Percentiles rank a stretch among this genome's conserved stretches.
Evolutionary conservation across 2,797 vertebrate genomes (phyloP).

Genomic region (Galagoides demidoff): DNA sequence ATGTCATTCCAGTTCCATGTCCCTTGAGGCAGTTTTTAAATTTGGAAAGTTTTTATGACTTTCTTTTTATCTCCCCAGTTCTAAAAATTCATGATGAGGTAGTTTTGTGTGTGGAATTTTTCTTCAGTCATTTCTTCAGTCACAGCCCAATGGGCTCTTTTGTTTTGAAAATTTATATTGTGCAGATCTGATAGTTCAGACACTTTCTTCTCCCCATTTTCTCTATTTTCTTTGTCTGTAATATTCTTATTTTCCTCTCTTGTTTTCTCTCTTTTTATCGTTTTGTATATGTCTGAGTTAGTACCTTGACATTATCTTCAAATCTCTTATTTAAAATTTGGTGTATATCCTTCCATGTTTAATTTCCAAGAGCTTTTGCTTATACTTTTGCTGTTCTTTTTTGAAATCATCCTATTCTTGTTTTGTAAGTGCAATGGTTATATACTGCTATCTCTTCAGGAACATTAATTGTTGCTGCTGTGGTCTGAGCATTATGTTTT

Average conservation of each 20-base stretch:
- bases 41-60: not conserved
- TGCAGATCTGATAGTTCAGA: not conserved
- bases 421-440: not conserved
- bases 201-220: not conserved
- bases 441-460: not conserved
- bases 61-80: not conserved
- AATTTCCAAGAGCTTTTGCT: not conserved
- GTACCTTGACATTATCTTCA: not conserved
- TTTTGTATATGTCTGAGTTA: not conserved
- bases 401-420: not conserved
- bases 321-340: not conserved
- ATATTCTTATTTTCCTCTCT: not conserved
- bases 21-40: not conserved
- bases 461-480: not conserved
- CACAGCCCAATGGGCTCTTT: not conserved
- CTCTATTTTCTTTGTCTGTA: not conserved
- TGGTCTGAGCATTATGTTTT: not conserved
- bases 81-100: not conserved
- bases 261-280: not conserved
- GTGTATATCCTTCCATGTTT: not conserved
- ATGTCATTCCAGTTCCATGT: not conserved
- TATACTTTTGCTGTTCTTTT: not conserved
- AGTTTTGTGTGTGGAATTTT: not conserved
- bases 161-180: not conserved
- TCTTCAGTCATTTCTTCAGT: not conserved